A percentile compares a stretch with the other conserved stretches of the same genome.
Evolutionary conservation across 2,888 invertebrate genomes (phyloP).

Genomic region (Pterobdella sp.): DNA sequence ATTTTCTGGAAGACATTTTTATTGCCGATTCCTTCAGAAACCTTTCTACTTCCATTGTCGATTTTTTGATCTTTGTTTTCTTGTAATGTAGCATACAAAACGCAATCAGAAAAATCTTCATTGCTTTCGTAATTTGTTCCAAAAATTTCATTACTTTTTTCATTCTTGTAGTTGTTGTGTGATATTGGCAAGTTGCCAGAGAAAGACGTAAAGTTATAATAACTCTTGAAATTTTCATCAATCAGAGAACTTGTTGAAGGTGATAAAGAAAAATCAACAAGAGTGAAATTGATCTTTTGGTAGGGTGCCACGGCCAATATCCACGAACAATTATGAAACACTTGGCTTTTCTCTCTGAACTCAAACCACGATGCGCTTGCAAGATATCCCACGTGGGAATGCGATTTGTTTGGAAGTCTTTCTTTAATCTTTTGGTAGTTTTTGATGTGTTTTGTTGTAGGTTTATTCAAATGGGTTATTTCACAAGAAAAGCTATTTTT

Average conservation of each 20-base stretch:
- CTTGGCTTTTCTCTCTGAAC: background rate
- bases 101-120: constrained; percentile 1
- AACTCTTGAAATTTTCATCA: background rate
- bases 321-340: constrained; percentile 32
- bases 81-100: constrained; percentile 11
- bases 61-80: constrained; percentile 2
- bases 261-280: constrained; percentile 33
- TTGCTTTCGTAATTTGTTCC: background rate
- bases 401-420: too few relatives aligned
- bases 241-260: background rate
- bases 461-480: too few relatives aligned
- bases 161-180: background rate
- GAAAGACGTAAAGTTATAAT: background rate
- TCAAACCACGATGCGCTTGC: constrained; percentile 27
- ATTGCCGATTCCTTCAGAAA: background rate
- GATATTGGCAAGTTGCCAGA: background rate
- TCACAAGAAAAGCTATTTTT: too few relatives aligned
- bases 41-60: background rate
- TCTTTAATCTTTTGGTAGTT: too few relatives aligned
- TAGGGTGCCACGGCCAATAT: constrained; percentile 31
- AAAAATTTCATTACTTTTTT: background rate
- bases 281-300: constrained; percentile 35
- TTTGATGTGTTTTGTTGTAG: too few relatives aligned
- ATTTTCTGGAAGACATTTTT: background rate
- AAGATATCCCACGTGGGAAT: constrained; percentile 20